Percentiles rank a stretch among this genome's conserved stretches.
Evolutionary conservation across 2,888 invertebrate species (phyloP).

Genomic region (Andrena camellia): DNA sequence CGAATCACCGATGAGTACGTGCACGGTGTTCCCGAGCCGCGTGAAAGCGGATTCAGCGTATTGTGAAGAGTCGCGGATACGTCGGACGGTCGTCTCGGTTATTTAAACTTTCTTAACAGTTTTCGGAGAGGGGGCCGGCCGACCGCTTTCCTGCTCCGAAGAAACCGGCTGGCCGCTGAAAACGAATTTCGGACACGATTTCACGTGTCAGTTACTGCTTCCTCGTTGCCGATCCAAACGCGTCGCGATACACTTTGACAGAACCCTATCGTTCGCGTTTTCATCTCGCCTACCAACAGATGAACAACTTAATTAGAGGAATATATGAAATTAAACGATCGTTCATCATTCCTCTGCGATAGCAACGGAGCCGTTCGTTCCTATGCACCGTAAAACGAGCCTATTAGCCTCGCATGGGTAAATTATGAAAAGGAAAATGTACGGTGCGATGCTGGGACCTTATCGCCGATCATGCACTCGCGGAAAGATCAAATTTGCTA

Average conservation of each 20-base stretch:
- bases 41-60: constrained; percentile 56
- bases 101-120: constrained; percentile 56
- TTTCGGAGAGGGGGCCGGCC: neutral
- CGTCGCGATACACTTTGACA: neutral
- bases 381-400: constrained; percentile 48
- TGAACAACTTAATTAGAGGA: constrained; percentile 14
- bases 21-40: constrained; percentile 23
- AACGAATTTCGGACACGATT: constrained; percentile 50
- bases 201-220: neutral
- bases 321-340: constrained; percentile 25
- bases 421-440: constrained; percentile 22
- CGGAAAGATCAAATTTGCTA: constrained; percentile 6
- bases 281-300: neutral
- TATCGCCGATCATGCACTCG: neutral
- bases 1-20: constrained; percentile 1
- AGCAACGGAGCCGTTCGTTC: constrained; percentile 40
- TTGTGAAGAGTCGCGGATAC: constrained; percentile 23
- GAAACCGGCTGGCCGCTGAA: constrained; percentile 40
- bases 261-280: neutral
- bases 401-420: constrained; percentile 52
- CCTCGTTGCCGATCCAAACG: neutral
- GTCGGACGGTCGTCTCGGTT: constrained; percentile 24
- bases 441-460: neutral
- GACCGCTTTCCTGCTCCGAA: constrained; percentile 39
- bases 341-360: neutral